Base-by-base conservation (phyloP, 2,797 vertebrate species). In the Simalia tracyae region DNA sequence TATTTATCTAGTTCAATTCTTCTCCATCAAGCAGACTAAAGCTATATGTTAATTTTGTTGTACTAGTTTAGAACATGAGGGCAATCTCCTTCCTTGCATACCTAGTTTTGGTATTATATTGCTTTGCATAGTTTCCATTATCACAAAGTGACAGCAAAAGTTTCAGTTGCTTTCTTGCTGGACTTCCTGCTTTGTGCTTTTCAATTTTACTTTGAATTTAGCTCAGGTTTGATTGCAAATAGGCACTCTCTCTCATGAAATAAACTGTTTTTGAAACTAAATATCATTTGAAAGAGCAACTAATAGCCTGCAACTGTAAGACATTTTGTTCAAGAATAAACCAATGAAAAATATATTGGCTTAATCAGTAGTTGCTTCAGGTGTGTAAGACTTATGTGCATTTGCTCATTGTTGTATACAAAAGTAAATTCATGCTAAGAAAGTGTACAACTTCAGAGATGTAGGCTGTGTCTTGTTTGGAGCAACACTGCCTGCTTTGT, bases 131-230 rank as follows among this genome's bases (percentile, higher is more conserved):
- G 46, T 0, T 5, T 0, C 90, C 22, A 0, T 17, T 15, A 0
- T 2, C 0, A 0, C 0, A 56, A 12, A 0, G 0, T 6, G 7
- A 28, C 63, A 0, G 0, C 15, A 1, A 15, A 0, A 15, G 0
- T 2, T 36, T 24, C 46, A 19, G 10, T 81, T 19, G 0, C 0
- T 54, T 56, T 0, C 57, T 6, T 0, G 26, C 1, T 14, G 56
- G 11, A 24, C 42, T 0, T 28, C 1, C 76, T 81, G 42, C 0
- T 0, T 28, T 4, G 0, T 28, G 68, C 17, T 4, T 46, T 95
- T 61, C 46, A 56, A 59, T 81, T 42, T 88, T 2, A 54, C 0
- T 2, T 8, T 2, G 87, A 81, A 84, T 86, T 22, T 42, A 54
- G 56, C 36, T 88, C 14, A 84, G 28, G 24, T 14, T 87, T 68